Evolutionary conservation across 2,797 vertebrate species (phyloP).

Genomic region (Erpetoichthys calabaricus): DNA sequence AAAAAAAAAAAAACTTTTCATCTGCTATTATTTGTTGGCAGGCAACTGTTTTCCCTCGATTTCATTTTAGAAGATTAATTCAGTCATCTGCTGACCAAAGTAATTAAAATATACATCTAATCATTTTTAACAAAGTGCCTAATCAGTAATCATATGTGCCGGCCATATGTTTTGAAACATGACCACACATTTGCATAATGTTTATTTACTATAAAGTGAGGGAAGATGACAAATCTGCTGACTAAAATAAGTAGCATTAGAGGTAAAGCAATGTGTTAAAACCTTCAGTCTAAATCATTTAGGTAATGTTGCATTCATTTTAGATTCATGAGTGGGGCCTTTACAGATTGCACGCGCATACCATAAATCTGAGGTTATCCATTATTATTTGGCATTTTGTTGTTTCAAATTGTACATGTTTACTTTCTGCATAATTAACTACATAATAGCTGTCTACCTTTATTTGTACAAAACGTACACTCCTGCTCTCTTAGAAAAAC

Average conservation of each 20-base stretch:
- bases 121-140: constrained; percentile 39
- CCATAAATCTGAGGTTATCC: constrained; percentile 58
- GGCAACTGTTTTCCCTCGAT: not conserved
- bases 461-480: constrained; percentile 38
- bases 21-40: not conserved
- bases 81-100: constrained; percentile 32
- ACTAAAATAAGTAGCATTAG: constrained; percentile 63
- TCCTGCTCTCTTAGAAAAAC: constrained; percentile 35
- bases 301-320: constrained; percentile 75
- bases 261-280: constrained; percentile 58
- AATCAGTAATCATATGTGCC: constrained; percentile 39
- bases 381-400: constrained; percentile 55
- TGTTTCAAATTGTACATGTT: constrained; percentile 54
- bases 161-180: constrained; percentile 54
- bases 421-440: constrained; percentile 62
- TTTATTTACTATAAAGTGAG: constrained; percentile 60
- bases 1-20: constrained; percentile 4
- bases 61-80: constrained; percentile 4
- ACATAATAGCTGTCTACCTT: constrained; percentile 44
- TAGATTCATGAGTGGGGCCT: constrained; percentile 58
- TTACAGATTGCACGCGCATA: constrained; percentile 49
- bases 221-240: constrained; percentile 65
- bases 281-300: constrained; percentile 68
- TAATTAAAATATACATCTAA: constrained; percentile 44
- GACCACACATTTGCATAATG: constrained; percentile 52